Evolutionary conservation across 2,113 vertebrate genomes (phyloP).

Genomic region (Archilochus colubris): DNA sequence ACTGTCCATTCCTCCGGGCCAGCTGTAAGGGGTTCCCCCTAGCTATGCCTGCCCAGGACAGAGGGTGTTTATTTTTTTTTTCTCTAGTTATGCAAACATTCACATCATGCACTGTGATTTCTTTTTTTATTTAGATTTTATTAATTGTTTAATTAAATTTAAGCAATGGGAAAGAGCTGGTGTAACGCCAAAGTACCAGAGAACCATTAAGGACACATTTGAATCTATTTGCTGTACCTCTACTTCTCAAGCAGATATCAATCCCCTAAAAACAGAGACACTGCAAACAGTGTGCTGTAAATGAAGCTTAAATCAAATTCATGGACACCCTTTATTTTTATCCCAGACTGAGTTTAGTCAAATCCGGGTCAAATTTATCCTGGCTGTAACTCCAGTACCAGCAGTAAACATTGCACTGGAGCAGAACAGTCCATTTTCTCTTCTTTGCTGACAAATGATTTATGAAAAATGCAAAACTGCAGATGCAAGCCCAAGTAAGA

Average conservation of each 20-base stretch:
- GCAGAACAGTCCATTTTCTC: neutral
- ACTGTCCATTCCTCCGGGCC: neutral
- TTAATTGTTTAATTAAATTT: neutral
- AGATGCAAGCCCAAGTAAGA: neutral
- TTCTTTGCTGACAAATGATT: neutral
- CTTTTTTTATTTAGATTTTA: too few relatives aligned
- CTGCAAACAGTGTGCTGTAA: neutral
- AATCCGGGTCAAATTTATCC: neutral
- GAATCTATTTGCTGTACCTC: neutral
- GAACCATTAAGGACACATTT: neutral
- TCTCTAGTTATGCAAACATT: neutral
- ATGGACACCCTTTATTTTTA: neutral
- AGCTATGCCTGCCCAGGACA: neutral
- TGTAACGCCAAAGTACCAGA: neutral
- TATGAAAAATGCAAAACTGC: neutral
- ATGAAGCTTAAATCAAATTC: neutral
- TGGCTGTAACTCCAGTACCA: neutral
- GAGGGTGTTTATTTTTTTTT: neutral
- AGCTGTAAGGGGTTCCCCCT: neutral
- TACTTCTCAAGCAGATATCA: neutral
- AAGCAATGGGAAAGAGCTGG: neutral
- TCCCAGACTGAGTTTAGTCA: neutral
- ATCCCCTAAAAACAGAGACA: neutral
- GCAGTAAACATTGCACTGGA: neutral
- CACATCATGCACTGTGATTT: fast-evolving